phyloP scores from a whole-genome alignment of 2,888 invertebrate species.

The Cantharis nigra region DNA sequence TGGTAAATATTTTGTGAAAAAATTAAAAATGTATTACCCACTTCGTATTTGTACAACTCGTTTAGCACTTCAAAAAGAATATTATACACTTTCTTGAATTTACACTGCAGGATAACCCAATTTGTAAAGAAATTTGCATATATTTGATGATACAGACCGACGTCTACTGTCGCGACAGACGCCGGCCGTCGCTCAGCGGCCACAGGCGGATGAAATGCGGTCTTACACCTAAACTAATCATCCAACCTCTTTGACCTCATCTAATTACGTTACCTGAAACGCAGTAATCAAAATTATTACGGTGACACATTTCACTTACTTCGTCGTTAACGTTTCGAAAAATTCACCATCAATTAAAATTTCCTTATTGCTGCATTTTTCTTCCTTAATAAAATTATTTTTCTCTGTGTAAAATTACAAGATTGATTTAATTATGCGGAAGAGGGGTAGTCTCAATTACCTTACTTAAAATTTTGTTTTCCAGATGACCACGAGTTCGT shows the following conservation, averaged over 20 bases:
- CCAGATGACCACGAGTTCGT: conserved; percentile 91
- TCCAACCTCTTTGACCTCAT: conserved; percentile 56
- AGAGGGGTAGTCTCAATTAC: too few species aligned
- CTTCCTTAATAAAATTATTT: background rate
- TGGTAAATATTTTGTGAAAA: background rate
- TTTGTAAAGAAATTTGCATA: conserved; percentile 26
- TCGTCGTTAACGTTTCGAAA: conserved; percentile 1
- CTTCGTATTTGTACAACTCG: background rate
- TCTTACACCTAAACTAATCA: conserved; percentile 54
- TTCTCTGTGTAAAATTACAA: background rate
- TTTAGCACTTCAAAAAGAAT: conserved; percentile 14
- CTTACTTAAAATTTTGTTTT: conserved; percentile 44
- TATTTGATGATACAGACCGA: conserved; percentile 36
- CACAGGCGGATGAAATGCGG: conserved; percentile 48
- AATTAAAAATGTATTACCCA: background rate
- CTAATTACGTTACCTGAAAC: conserved; percentile 54
- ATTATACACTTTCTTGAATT: conserved; percentile 19
- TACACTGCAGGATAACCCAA: conserved; percentile 23
- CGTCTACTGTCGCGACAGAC: conserved; percentile 35
- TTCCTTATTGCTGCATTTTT: background rate
- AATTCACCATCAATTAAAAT: background rate
- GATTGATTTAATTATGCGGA: background rate
- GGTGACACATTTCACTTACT: conserved; percentile 16
- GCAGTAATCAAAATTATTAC: conserved; percentile 34
- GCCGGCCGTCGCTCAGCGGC: conserved; percentile 37